Evolutionary conservation across 1,140 invertebrate species (phyloP), one percentile per base, ranked within the genome.

Genomic region (Dermatophagoides farinae): DNA sequence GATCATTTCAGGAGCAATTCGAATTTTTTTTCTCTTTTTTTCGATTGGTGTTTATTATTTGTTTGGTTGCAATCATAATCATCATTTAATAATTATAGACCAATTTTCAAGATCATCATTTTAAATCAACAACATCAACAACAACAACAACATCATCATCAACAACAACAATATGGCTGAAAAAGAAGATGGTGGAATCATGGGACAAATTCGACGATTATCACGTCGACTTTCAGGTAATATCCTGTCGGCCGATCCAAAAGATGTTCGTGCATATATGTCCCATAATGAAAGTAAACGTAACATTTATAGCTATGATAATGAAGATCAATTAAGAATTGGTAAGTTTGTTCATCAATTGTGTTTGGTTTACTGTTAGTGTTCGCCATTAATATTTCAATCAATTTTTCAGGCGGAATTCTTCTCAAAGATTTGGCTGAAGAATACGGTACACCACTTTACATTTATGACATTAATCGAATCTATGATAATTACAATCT

Each of bases 381-480:
- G 1, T 46, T 46, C 6, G 20, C 10, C n/a, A 43, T 43, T 11
- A 43, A 43, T 46, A 5, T 46, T 46, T n/a, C 10, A 16, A 46
- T 6, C 4, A 22, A 14, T n/a, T n/a, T n/a, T 16, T 43, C 25
- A 49, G 58, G 58, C 40, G 60, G 60, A 41, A 53, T 54, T 23
- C 12, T 38, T 14, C n/a, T 44, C 31, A 41, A 40, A n/a, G 60
- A 61, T 31, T 39, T 61, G 16, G 50, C 49, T 8, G 60, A 59
- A 25, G 44, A 59, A 39, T 61, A 60, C 22, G 60, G 60, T 49
- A 61, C 60, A 38, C 60, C 60, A 11, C 52, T 61, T 20, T 61
- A 61, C 49, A 37, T 61, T 37, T 55, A 54, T 22, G 60, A 61
- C 37, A 54, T 37, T 12, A 55, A 55, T 49, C 60, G 60, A 6